These are phyloP conservation scores for Babylonia areolata DNA, from an alignment of 1,140 invertebrate species.

Conservation along the genomic window DNA sequence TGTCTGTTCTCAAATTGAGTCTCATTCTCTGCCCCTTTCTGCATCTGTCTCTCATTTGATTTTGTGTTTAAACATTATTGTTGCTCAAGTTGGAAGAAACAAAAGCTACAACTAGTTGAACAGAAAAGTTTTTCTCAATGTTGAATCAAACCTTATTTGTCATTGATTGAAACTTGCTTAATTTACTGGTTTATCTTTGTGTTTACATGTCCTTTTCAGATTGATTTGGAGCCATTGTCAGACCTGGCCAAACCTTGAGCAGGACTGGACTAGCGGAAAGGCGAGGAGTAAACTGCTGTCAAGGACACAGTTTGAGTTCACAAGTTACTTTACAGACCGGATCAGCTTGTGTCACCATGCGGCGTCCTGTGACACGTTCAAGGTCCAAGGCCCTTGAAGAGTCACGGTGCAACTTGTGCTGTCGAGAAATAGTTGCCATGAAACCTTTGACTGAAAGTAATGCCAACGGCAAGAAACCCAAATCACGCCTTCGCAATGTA, in stretches of 20 bases:
- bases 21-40: too few relatives aligned
- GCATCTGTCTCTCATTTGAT: too few relatives aligned
- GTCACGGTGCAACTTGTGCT: constrained; percentile 12
- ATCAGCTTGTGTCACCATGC: neutral
- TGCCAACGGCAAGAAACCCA: constrained; percentile 15
- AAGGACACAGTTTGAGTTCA: neutral
- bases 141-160: too few relatives aligned
- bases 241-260: neutral
- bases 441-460: neutral
- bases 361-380: neutral
- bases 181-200: neutral
- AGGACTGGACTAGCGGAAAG: neutral
- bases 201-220: neutral
- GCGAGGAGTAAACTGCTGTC: neutral
- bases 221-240: neutral
- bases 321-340: neutral
- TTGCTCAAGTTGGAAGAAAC: too few relatives aligned
- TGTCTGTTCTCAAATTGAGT: too few relatives aligned
- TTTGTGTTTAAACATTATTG: too few relatives aligned
- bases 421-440: neutral
- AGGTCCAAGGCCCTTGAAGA: neutral
- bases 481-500: neutral
- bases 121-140: too few relatives aligned
- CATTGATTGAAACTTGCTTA: too few relatives aligned
- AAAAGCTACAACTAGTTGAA: too few relatives aligned